These are phyloP conservation scores for Oscheius sp. DNA, from an alignment of 2,888 invertebrate genomes.

Conservation along the genomic window DNA sequence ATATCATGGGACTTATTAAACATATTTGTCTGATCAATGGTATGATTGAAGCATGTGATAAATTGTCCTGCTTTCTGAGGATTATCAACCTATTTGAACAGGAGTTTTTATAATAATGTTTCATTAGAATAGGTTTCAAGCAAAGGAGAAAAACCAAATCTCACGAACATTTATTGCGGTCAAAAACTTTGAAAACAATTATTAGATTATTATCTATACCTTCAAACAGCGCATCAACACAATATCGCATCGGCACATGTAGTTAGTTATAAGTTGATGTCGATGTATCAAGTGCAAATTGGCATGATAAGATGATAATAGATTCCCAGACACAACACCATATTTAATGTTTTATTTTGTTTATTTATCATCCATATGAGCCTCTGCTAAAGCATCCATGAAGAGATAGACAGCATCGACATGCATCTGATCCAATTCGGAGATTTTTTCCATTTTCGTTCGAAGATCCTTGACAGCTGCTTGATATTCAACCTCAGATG, in stretches of 20 bases:
- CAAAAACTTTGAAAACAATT: background rate
- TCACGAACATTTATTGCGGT: background rate
- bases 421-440: conserved; percentile 11
- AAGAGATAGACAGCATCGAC: background rate
- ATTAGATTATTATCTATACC: background rate
- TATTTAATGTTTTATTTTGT: no score
- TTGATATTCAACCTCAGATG: background rate
- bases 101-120: background rate
- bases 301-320: no score
- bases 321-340: no score
- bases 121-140: background rate
- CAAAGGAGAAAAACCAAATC: background rate
- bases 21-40: background rate
- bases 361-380: no score
- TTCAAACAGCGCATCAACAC: no score
- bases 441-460: background rate
- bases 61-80: background rate
- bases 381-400: background rate
- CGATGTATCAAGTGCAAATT: no score
- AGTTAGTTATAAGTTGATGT: no score
- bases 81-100: background rate
- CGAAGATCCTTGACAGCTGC: background rate
- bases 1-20: background rate
- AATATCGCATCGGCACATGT: no score
- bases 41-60: background rate